Evolutionary conservation across 2,113 vertebrate species (phyloP), one percentile per base, ranked within the genome.

Genomic region (Mugil cephalus): DNA sequence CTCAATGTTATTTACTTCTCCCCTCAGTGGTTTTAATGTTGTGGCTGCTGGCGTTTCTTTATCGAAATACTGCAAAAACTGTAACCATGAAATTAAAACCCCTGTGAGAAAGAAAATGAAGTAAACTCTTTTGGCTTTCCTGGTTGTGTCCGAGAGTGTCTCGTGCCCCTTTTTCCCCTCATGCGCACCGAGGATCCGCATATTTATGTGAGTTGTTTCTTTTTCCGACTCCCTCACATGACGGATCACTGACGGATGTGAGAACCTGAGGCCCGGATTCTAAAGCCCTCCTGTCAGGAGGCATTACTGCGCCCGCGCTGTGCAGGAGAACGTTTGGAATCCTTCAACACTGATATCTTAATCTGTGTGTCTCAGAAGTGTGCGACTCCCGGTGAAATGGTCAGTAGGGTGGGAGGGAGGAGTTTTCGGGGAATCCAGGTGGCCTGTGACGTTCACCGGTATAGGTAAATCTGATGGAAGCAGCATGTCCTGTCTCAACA

Each of bases 201-300:
- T 85, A 74, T 80, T 84, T 80, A 78, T 67, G 52, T 84, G 78
- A 90, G 48, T 61, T 91, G 85, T 90, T 93, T 85, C 76, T 88
- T 83, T 90, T 84, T 77, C 71, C 59, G 14, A 38, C 74, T 45
- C 45, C 2, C 45, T 15, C 45, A 76, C 78, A 67, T 67, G 83
- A 90, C 71, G 74, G 73, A 80, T 88, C 87, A 84, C 34, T 90
- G 87, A 90, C 59, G 83, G 88, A 91, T 88, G 80, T 82, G 79
- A 80, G 83, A 89, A 88, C 30, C 78, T 54, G 69, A 87, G 69
- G 79, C 70, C 77, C 18, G 58, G 19, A 51, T 66, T 46, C 68
- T 80, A 92, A 90, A 93, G 85, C 93, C 85, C 64, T 47, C 74
- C 90, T 93, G 92, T 94, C 92, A 94, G 82, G 87, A 92, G 78